Evolutionary conservation across 2,113 vertebrate genomes (phyloP), one percentile per base, ranked within the genome.

Genomic region (Dromiciops gliroides): DNA sequence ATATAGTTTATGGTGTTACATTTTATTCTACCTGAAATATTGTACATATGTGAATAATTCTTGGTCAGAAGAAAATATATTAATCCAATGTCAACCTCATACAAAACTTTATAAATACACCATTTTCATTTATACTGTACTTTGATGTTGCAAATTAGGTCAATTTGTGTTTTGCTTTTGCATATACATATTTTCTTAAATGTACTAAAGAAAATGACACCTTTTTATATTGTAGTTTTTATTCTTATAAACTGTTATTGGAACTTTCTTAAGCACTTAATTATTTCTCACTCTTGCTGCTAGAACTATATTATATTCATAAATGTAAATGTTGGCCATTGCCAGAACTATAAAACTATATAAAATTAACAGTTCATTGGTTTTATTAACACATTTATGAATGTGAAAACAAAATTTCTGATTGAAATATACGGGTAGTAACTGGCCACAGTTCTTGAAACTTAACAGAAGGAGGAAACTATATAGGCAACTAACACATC

Each of bases 41-140:
- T 97, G 94, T 98, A 97, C 31, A 96, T 98, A 96, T 98, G 98
- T 98, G 95, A 98, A 98, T 98, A 98, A 91, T 49, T 95, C 50
- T 90, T 94, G 95, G 95, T 95, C 95, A 96, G 90, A 96, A 96
- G 93, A 91, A 97, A 96, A 97, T 97, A 94, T 50, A 49, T 92
- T 90, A 91, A 95, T 95, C 97, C 96, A 91, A 10, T 94, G n/a
- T 89, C n/a, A 92, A 90, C 50, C 83, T 95, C 93, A 75, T 94
- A 89, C 94, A 95, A 97, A 83, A 95, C 95, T 96, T 75, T 92
- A 97, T 89, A 97, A 95, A 95, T 50, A 75, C 94, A 25, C 94
- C 0, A 95, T 95, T 97, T 98, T 92, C 96, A 93, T 95, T 97
- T 97, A 92, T 93, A 12, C 50, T 94, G 89, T 28, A 83, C 90